These are phyloP conservation scores for Pachypanchax playfairii DNA, from an alignment of 2,113 vertebrate genomes.

Conservation along the genomic window DNA sequence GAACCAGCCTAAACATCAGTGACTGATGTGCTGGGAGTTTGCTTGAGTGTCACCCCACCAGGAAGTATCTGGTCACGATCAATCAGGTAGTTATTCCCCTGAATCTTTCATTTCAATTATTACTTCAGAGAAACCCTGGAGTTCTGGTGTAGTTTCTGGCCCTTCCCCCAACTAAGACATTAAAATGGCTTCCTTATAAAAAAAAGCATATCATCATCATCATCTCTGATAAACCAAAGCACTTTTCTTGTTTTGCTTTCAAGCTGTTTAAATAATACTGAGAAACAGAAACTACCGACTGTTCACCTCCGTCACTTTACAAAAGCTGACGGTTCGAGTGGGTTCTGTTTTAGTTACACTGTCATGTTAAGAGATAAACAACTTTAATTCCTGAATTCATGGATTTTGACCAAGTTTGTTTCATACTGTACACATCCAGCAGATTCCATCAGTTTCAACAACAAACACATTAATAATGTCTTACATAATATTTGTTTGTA, in stretches of 20 bases:
- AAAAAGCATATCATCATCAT: slow-evolving; percentile 48
- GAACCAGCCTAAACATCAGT: too few species aligned
- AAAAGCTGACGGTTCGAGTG: neutral
- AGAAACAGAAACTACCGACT: too few species aligned
- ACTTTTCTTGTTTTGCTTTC: slow-evolving; percentile 23
- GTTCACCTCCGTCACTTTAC: too few species aligned
- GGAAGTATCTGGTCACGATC: neutral
- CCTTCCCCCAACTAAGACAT: slow-evolving; percentile 65
- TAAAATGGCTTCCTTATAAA: slow-evolving; percentile 77
- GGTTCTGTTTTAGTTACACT: neutral
- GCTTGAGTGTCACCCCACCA: slow-evolving; percentile 27
- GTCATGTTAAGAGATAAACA: neutral
- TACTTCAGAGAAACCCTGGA: slow-evolving; percentile 34
- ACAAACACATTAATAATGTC: neutral
- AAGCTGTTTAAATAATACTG: too few species aligned
- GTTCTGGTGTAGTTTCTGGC: slow-evolving; percentile 54
- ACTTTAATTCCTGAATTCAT: neutral
- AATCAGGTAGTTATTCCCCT: too few species aligned
- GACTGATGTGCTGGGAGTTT: slow-evolving; percentile 49
- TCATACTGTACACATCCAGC: neutral
- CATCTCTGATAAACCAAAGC: slow-evolving; percentile 26
- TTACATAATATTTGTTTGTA: neutral
- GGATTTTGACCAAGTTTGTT: neutral
- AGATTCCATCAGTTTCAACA: neutral
- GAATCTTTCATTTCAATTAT: slow-evolving; percentile 10